Evolutionary conservation across 2,888 invertebrate species (phyloP).

Genomic region (Melinaea menophilus): DNA sequence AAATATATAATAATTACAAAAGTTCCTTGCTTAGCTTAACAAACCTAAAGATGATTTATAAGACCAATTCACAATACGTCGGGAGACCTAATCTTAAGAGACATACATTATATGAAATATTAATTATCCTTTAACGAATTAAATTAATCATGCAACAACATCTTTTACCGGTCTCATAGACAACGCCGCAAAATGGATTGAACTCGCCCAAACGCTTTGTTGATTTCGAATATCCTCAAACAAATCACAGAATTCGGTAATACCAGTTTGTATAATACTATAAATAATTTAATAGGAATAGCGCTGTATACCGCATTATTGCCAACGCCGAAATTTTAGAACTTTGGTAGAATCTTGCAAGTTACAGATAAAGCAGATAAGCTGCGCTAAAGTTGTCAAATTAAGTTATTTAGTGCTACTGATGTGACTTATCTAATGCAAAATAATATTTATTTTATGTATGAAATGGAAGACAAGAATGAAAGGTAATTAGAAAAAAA

Average conservation of each 20-base stretch:
- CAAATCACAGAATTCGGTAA: constrained; percentile 23
- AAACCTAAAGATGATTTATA: not conserved
- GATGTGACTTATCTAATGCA: no score
- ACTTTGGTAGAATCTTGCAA: not conserved
- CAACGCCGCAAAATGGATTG: constrained; percentile 56
- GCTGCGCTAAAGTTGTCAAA: no score
- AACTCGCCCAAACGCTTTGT: constrained; percentile 61
- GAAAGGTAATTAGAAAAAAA: no score
- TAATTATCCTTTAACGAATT: constrained; percentile 54
- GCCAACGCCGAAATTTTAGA: not conserved
- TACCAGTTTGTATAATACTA: not conserved
- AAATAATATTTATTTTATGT: no score
- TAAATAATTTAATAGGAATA: not conserved
- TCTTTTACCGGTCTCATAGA: constrained; percentile 52
- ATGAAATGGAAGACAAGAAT: no score
- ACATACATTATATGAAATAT: constrained; percentile 46
- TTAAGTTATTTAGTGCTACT: no score
- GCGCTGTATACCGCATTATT: constrained; percentile 10
- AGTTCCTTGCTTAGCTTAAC: no score
- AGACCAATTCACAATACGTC: constrained; percentile 11
- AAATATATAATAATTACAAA: no score
- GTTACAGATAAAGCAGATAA: no score
- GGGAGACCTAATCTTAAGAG: constrained; percentile 19
- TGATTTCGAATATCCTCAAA: constrained; percentile 55
- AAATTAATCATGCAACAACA: constrained; percentile 65